phyloP scores from a whole-genome alignment of 2,113 vertebrate species.

The Bolborhynchus lineola region DNA sequence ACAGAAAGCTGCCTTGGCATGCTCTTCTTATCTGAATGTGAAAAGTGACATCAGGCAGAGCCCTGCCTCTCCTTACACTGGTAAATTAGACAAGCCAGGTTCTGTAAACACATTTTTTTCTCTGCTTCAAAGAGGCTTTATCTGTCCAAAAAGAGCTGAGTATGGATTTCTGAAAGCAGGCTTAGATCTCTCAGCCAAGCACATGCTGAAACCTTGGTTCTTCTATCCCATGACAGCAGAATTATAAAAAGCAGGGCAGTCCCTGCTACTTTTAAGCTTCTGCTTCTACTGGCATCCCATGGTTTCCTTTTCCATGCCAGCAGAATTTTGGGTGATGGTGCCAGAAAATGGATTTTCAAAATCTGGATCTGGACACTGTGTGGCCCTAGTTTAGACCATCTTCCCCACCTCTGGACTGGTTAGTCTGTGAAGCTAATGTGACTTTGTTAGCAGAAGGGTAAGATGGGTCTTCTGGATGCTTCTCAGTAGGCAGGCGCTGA shows the following conservation, averaged over 20 bases:
- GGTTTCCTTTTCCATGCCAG: not conserved
- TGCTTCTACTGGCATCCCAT: conserved; percentile 6
- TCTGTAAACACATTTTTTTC: conserved; percentile 48
- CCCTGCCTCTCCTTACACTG: not conserved
- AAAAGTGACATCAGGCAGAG: conserved; percentile 32
- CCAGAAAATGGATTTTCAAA: conserved; percentile 16
- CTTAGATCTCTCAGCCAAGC: conserved; percentile 61
- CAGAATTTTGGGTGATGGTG: not conserved
- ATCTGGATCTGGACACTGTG: not conserved
- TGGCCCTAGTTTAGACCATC: not conserved
- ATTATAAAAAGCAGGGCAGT: conserved; percentile 59
- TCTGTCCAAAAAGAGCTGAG: conserved; percentile 53
- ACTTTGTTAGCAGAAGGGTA: not conserved
- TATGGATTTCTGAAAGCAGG: conserved; percentile 71
- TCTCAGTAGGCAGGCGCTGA: not conserved
- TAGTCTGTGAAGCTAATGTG: not conserved
- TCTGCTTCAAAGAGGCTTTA: conserved; percentile 69
- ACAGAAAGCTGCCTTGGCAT: not conserved
- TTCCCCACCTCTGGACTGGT: not conserved
- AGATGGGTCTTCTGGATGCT: not conserved
- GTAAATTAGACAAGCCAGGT: conserved; percentile 49
- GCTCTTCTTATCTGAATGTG: not conserved
- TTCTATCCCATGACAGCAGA: conserved; percentile 63
- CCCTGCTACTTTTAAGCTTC: conserved; percentile 59
- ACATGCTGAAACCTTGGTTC: conserved; percentile 36